Conservation (phyloP, 2,113 vertebrate species). For the Amphiprion ocellaris region DNA sequence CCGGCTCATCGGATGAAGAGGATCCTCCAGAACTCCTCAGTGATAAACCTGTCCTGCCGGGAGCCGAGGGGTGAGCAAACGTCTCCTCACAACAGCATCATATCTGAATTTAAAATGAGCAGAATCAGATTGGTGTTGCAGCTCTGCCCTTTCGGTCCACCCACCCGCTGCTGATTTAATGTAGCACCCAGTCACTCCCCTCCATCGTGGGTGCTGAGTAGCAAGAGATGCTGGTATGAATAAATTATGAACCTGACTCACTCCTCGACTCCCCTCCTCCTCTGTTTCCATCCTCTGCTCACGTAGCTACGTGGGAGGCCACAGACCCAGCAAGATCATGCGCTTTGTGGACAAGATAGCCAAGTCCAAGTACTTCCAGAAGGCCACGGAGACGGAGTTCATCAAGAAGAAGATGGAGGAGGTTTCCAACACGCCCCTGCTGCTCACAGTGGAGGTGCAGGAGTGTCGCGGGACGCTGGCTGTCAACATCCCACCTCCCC, state of each 20-base stretch:
- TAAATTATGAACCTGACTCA: slow-evolving; percentile 82
- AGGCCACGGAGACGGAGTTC: slow-evolving; percentile 98
- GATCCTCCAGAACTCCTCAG: slow-evolving; percentile 89
- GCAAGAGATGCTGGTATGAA: slow-evolving; percentile 73
- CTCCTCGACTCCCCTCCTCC: slow-evolving; percentile 35
- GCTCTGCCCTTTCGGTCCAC: slow-evolving; percentile 38
- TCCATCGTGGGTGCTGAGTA: slow-evolving; percentile 56
- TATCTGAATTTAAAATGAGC: slow-evolving; percentile 21
- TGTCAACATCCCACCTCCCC: slow-evolving; percentile 97
- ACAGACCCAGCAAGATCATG: slow-evolving; percentile 98
- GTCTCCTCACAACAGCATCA: slow-evolving; percentile 14
- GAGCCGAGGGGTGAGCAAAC: slow-evolving; percentile 90
- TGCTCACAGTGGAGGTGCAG: slow-evolving; percentile 98
- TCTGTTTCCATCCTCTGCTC: slow-evolving; percentile 38
- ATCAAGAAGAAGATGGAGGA: slow-evolving; percentile 99
- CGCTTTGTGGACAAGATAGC: slow-evolving; percentile 99
- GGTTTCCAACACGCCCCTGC: slow-evolving; percentile 96
- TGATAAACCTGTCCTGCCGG: slow-evolving; percentile 88
- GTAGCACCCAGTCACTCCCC: slow-evolving; percentile 41
- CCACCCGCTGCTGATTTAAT: slow-evolving; percentile 60
- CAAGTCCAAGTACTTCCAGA: slow-evolving; percentile 99
- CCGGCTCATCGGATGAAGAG: slow-evolving; percentile 97
- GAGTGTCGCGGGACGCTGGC: slow-evolving; percentile 94
- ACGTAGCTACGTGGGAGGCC: slow-evolving; percentile 90
- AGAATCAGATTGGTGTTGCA: slow-evolving; percentile 39